A percentile compares a stretch with the other conserved stretches of the same genome.
phyloP scores from a whole-genome alignment of 2,113 vertebrate species.

The Peromyscus maniculatus region DNA sequence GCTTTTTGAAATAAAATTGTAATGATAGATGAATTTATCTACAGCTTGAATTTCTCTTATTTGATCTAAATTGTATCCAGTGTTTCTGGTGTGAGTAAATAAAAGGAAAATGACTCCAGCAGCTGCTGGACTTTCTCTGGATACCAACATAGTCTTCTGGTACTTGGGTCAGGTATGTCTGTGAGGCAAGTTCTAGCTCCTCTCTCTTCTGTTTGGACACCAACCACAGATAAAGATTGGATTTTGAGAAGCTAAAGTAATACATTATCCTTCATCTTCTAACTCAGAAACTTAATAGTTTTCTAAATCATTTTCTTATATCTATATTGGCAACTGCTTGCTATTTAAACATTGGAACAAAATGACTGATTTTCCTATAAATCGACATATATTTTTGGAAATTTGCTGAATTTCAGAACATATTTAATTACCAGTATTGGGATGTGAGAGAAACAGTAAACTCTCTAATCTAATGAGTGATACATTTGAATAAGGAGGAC shows the following conservation, averaged over 20 bases:
- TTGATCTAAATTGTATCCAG: not conserved
- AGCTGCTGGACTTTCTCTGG: slow-evolving; percentile 3
- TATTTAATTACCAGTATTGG: not conserved
- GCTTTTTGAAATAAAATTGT: slow-evolving; percentile 2
- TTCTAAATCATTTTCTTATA: not conserved
- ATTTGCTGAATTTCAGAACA: not conserved
- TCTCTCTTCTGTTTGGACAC: not conserved
- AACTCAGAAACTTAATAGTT: slow-evolving; percentile 33
- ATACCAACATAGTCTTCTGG: not conserved
- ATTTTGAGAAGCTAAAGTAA: not conserved
- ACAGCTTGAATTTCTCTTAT: not conserved
- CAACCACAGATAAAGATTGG: not conserved
- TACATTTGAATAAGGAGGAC: not conserved
- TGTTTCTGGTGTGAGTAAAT: not conserved
- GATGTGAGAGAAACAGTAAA: not conserved
- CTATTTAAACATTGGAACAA: not conserved
- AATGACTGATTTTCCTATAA: not conserved
- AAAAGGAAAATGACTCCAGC: not conserved
- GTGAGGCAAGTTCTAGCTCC: not conserved
- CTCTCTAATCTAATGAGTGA: not conserved
- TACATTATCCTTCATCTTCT: not conserved
- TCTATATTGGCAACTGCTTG: slow-evolving; percentile 39
- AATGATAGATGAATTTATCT: not conserved
- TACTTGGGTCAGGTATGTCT: not conserved
- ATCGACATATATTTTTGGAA: not conserved